Evolutionary conservation across 2,888 invertebrate species (phyloP).

Genomic region (Neocrepidodera transversa): DNA sequence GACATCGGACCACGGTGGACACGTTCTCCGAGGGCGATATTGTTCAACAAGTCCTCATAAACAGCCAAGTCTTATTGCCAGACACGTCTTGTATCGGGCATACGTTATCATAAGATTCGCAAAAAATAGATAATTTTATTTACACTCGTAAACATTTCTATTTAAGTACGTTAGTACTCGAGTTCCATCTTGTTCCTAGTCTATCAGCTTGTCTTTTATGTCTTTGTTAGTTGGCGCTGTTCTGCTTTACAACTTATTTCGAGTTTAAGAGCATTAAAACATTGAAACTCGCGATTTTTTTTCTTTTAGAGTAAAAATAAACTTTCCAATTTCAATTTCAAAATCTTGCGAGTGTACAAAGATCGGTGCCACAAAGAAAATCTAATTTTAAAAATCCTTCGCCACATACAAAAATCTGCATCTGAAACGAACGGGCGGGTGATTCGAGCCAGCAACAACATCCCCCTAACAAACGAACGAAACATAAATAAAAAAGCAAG

Average conservation of each 20-base stretch:
- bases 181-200: constrained; percentile 15
- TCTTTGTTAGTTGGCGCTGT: constrained; percentile 7
- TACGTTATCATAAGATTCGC: constrained; percentile 7
- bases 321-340: neutral
- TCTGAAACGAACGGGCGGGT: constrained; percentile 18
- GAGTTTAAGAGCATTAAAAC: no score
- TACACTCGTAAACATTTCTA: constrained; percentile 24
- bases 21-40: constrained; percentile 28
- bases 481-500: constrained; percentile 21
- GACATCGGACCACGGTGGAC: constrained; percentile 22
- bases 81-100: constrained; percentile 22
- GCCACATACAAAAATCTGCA: constrained; percentile 21
- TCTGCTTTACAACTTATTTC: no score
- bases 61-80: constrained; percentile 21
- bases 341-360: neutral
- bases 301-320: neutral
- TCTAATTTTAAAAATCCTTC: constrained; percentile 25
- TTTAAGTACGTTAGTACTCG: constrained; percentile 7
- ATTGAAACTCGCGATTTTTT: no score
- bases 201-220: constrained; percentile 20
- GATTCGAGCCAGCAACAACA: constrained; percentile 13
- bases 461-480: constrained; percentile 23
- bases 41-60: constrained; percentile 24
- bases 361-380: constrained; percentile 17
- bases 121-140: constrained; percentile 27